These are phyloP conservation scores for Palaemon carinicauda DNA, from an alignment of 1,140 invertebrate genomes.

Conservation along the genomic window DNA sequence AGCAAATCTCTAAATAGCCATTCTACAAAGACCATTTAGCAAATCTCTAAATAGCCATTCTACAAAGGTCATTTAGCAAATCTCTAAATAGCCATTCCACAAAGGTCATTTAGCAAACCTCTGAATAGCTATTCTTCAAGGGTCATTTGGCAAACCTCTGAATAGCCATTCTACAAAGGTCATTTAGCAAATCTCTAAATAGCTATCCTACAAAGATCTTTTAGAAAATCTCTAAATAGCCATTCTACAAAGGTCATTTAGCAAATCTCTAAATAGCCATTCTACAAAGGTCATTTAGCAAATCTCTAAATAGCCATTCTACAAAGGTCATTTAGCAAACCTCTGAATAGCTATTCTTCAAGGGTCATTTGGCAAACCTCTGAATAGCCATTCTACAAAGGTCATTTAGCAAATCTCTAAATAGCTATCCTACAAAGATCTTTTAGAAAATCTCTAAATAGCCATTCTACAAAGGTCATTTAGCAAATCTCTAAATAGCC, in stretches of 20 bases:
- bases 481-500: too few species aligned
- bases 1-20: too few species aligned
- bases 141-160: not conserved
- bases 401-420: too few species aligned
- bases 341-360: too few species aligned
- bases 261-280: too few species aligned
- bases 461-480: not conserved
- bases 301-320: too few species aligned
- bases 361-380: not conserved
- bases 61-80: not conserved
- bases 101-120: not conserved
- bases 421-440: not conserved
- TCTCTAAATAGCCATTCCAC: too few species aligned
- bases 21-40: not conserved
- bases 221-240: too few species aligned
- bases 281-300: not conserved
- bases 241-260: not conserved
- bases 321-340: not conserved
- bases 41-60: too few species aligned
- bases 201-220: not conserved
- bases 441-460: too few species aligned
- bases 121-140: too few species aligned
- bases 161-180: not conserved
- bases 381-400: not conserved
- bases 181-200: too few species aligned